Evolutionary conservation across 2,888 invertebrate species (phyloP), one percentile per base, ranked within the genome.

Genomic region (Macrosiphum euphorbiae): DNA sequence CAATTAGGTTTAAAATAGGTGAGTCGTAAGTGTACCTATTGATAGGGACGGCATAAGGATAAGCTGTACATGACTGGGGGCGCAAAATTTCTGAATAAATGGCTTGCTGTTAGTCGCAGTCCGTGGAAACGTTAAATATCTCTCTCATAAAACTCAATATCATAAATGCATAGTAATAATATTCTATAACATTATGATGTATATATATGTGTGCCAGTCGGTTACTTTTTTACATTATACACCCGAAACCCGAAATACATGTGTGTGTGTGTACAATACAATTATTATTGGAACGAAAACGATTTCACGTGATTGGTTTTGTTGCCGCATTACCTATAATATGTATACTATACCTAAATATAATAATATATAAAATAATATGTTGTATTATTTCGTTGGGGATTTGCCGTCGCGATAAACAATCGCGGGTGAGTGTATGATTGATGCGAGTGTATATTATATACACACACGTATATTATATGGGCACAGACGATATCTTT

Each of bases 401-500:
- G 44, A 91, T 91, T 55, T 55, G 91, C 91, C 91, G 91, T 92
- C 91, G 86, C 91, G 86, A 92, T 58, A 92, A 86, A 92, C 91
- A 61, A 58, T 55, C 50, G 87, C 55, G 88, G 28, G 90, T 26
- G 61, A 91, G 52, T 35, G 28, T 55, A 92, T 87, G 92, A 92
- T 92, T 92, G 92, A 92, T 87, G 92, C 24, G 61, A 28, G 28
- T 28, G 86, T 86, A 86, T 78, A 35, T 67, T n/a, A n/a, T 47
- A 50, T 50, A 87, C 16, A 28, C 44, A 47, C 28, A 47, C 13
- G 28, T 28, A 44, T 44, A 47, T 50, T 20, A 78, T 78, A 78
- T 35, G 78, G 78, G 78, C 78, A 78, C 78, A 78, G 78, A 78
- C 78, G 8, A 50, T 44, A 86, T 86, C 47, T 86, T 50, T 28